Base-by-base conservation (phyloP, 2,113 vertebrate genomes). In the Pelecanus crispus region DNA sequence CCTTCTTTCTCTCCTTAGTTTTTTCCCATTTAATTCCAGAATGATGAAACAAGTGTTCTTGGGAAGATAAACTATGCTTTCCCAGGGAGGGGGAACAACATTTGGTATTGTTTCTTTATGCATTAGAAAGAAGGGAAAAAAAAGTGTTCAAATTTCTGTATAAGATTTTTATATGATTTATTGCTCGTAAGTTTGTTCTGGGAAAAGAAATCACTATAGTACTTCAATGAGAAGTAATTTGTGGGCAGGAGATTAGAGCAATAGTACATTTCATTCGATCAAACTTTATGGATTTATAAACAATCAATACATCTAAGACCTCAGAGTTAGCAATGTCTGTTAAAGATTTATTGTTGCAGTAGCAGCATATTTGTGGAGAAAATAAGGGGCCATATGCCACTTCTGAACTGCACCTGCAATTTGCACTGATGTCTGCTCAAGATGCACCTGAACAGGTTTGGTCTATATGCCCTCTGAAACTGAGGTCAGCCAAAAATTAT, bases 221-320 rank as follows among this genome's bases (percentile, higher is more conserved):
- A 49, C 9, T 49, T 95, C 47, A 86, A 5, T 40, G 15, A 66
- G 49, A 95, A 70, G 50, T 88, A 81, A 86, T 92, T 84, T 96
- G 59, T 52, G 40, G 28, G 24, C 52, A 85, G 38, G 38, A 95
- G 34, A 88, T 94, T 66, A 74, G 22, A 81, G 58, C 47, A 65
- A 13, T 56, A 40, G 19, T 90, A 8, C 72, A 75, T 84, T 81
- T 93, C 7, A 67, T 95, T 72, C 63, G 81, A 5, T 94, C 61
- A 94, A 40, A 77, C 63, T 11, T 24, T 80, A 26, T 5, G 6
- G 90, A 79, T 86, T 94, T 94, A 67, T 72, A 81, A 93, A 80
- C 26, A 73, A 71, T 73, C 9, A 0, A 68, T 92, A 62, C 0
- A 3, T 72, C 59, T 74, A 67, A 67, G 75, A 59, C 36, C 47